phyloP scores from a whole-genome alignment of 2,797 vertebrate genomes.

The Distichodus sexfasciatus region DNA sequence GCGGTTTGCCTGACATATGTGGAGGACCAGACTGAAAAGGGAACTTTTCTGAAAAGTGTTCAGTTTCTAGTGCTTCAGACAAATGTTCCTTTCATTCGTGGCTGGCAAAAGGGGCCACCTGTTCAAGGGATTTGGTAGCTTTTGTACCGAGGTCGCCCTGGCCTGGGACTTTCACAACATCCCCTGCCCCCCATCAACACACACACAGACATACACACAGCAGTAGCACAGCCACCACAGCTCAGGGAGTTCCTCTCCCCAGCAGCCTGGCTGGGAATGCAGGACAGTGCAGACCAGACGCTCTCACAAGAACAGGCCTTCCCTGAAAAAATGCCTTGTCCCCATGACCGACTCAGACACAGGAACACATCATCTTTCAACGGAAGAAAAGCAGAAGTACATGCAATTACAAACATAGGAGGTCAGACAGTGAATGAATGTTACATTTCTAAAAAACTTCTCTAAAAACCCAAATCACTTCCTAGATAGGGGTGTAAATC shows the following conservation, averaged over 20 bases:
- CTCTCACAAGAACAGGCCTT: too few relatives aligned
- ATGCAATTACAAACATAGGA: too few relatives aligned
- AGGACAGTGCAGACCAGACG: too few relatives aligned
- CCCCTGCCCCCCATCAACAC: slow-evolving; percentile 55
- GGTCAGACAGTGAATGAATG: too few relatives aligned
- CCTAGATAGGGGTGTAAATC: too few relatives aligned
- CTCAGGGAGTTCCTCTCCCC: slow-evolving; percentile 53
- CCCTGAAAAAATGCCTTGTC: slow-evolving; percentile 29
- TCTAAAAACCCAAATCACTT: too few relatives aligned
- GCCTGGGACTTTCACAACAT: slow-evolving; percentile 68
- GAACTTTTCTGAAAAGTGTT: slow-evolving; percentile 44
- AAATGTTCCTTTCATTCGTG: slow-evolving; percentile 71
- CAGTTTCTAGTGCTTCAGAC: slow-evolving; percentile 57
- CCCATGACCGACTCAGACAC: slow-evolving; percentile 19
- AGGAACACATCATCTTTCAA: too few relatives aligned
- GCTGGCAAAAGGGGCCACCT: slow-evolving; percentile 73
- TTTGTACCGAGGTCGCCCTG: slow-evolving; percentile 72
- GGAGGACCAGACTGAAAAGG: slow-evolving; percentile 22
- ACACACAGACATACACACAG: too few relatives aligned
- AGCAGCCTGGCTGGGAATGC: slow-evolving; percentile 38
- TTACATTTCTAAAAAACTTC: too few relatives aligned
- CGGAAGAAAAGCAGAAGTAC: too few relatives aligned
- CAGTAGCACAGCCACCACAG: too few relatives aligned
- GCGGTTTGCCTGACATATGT: too few relatives aligned
- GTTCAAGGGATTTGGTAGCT: slow-evolving; percentile 70